Percentiles rank a stretch among this genome's conserved stretches.
Evolutionary conservation across 2,888 invertebrate species (phyloP).

Genomic region (Amblyjoppa fuscipennis): DNA sequence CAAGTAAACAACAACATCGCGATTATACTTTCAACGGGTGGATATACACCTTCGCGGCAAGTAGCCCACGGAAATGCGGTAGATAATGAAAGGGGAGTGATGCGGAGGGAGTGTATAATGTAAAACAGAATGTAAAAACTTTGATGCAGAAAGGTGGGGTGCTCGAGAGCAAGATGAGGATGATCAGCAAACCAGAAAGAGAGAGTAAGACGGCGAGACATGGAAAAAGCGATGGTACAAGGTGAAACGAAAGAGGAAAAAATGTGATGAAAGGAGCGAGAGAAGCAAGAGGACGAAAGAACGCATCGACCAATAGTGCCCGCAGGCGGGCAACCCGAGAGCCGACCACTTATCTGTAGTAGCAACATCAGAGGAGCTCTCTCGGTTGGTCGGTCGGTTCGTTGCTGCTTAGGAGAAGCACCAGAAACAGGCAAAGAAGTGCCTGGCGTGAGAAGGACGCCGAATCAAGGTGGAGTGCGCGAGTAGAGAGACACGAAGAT

Average conservation of each 20-base stretch:
- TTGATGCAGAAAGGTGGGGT: slow-evolving; percentile 65
- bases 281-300: slow-evolving; percentile 76
- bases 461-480: slow-evolving; percentile 79
- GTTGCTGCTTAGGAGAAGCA: slow-evolving; percentile 70
- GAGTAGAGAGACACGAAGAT: slow-evolving; percentile 71
- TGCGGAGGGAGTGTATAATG: slow-evolving; percentile 72
- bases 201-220: slow-evolving; percentile 51
- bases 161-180: slow-evolving; percentile 50
- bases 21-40: slow-evolving; percentile 3
- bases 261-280: slow-evolving; percentile 67
- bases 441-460: slow-evolving; percentile 82
- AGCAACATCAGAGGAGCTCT: slow-evolving; percentile 83
- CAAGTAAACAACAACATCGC: slow-evolving; percentile 1
- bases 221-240: slow-evolving; percentile 62
- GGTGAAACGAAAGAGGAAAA: slow-evolving; percentile 64
- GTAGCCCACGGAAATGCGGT: slow-evolving; percentile 75
- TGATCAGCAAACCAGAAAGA: slow-evolving; percentile 37
- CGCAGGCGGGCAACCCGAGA: slow-evolving; percentile 81
- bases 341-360: slow-evolving; percentile 83
- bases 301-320: slow-evolving; percentile 83
- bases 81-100: slow-evolving; percentile 76
- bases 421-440: slow-evolving; percentile 76
- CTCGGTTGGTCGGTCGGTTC: slow-evolving; percentile 75
- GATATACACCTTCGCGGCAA: slow-evolving; percentile 22
- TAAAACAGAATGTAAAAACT: slow-evolving; percentile 81